Evolutionary conservation across 2,797 vertebrate genomes (phyloP), one percentile per base, ranked within the genome.

Genomic region (Florisuga fusca): DNA sequence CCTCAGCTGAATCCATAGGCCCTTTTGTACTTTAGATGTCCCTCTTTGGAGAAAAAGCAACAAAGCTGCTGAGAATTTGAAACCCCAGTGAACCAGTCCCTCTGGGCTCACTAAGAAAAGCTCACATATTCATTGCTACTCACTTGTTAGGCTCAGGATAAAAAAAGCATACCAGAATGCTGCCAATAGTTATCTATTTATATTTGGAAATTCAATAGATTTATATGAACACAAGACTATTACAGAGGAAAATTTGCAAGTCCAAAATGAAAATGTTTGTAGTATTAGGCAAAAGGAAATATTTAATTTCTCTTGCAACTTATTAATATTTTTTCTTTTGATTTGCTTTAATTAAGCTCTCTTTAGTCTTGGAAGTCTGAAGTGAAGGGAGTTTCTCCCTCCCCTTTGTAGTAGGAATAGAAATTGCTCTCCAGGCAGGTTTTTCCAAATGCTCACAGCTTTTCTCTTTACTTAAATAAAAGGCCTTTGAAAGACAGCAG

Each of bases 381-480:
- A 71, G 34, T 18, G 31, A 92, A 88, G 25, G 16, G 20, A 4
- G 0, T 74, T 93, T 84, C 43, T 91, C 22, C 4, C 58, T 84
- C 36, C 12, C 1, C 2, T 74, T 78, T 80, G 62, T 34, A 87
- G 38, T 41, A 73, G 6, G 33, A 95, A 75, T 41, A 66, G 25
- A 73, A 83, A 83, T 64, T 45, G 22, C 43, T 95, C 46, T 78
- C 38, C 38, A 54, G 57, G 61, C 43, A 87, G 64, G 46, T 54
- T 94, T 91, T 93, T 83, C 75, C 62, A 63, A 93, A 78, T 72
- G 54, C 45, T 80, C 68, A 68, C 17, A 77, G 45, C n/a, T 88
- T 90, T 91, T 43, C 31, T 90, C 31, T 84, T 71, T 74, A 50
- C 59, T 94, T 89, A 94, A 48, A 64, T 84, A 90, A 90, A 93